Base-by-base conservation (phyloP, 2,888 invertebrate genomes). In the Halocaridina rubra region DNA sequence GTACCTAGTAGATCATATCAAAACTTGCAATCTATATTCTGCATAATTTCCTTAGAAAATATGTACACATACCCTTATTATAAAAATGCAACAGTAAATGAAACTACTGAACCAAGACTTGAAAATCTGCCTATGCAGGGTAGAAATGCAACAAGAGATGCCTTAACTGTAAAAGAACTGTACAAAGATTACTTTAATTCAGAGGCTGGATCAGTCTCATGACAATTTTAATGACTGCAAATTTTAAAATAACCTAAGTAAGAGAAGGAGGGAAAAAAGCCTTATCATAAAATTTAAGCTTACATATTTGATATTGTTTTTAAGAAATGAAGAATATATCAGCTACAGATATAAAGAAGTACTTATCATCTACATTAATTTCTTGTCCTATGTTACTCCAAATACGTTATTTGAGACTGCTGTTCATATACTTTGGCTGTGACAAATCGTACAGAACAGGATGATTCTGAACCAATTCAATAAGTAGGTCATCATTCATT, bases 171-270 rank as follows among this genome's bases (percentile, higher is more conserved):
- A 27, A 77, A 32, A 61, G 77, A 77, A 46, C 24, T 57, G 27
- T 64, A 77, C 77, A 77, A 77, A 59, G 64, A 77, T 77, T 77
- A 77, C 61, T 61, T 77, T 64, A 59, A 33, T 77, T 77, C 77
- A 77, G 77, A 77, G 64, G 61, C 32, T 61, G 77, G 77, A 77
- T 77, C 32, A 61, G 61, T 77, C 32, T 64, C 61, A 33, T 77
- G 77, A 64, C 61, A 77, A 16, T 77, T 77, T 77, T 77, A 7
- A 77, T 77, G 77, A 77, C 64, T 77, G 77, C 61, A 77, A 32
- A 77, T 61, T 77, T 19, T 30, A 77, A 64, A 77, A 61, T 77
- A 22, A 77, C n/a, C n/a, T n/a, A 77, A 59, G 61, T 7, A 27
- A 64, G 33, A 64, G 32, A 61, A 61, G 32, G 24, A 22, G 7